Conservation (phyloP, 2,113 vertebrate genomes). For the Pseudolaguvia tuberculata region DNA sequence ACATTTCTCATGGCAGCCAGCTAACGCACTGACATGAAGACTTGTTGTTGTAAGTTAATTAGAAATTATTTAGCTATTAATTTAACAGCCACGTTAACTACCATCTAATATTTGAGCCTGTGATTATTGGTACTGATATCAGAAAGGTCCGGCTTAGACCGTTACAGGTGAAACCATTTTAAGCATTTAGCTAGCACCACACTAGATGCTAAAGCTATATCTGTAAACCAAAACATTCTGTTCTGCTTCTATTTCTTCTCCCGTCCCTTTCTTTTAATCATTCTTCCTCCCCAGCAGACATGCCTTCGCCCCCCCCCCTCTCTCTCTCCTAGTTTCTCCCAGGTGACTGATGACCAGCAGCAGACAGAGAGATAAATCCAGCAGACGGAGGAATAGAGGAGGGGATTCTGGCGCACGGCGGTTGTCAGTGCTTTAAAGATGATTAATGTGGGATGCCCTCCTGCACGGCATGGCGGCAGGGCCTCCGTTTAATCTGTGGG, state of each 20-base stretch:
- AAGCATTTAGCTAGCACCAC: neutral
- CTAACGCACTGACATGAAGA: neutral
- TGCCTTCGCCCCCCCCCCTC: slow-evolving; percentile 52
- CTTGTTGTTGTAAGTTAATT: neutral
- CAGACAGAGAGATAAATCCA: slow-evolving; percentile 81
- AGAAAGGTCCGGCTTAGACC: neutral
- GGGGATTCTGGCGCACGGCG: slow-evolving; percentile 57
- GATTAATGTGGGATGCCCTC: slow-evolving; percentile 91
- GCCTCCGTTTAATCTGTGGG: slow-evolving; percentile 69
- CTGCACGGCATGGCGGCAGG: slow-evolving; percentile 65
- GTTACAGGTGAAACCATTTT: neutral
- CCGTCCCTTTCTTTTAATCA: slow-evolving; percentile 46
- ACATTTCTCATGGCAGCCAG: neutral
- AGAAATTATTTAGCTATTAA: neutral
- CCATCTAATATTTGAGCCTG: too few species aligned
- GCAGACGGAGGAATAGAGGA: slow-evolving; percentile 44
- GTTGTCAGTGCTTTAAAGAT: slow-evolving; percentile 99
- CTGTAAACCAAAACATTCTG: neutral
- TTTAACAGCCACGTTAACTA: neutral
- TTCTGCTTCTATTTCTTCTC: slow-evolving; percentile 43
- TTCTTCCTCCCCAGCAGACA: slow-evolving; percentile 23
- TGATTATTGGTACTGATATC: neutral
- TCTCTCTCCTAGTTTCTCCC: slow-evolving; percentile 59
- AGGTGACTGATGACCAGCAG: slow-evolving; percentile 80
- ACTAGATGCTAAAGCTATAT: neutral